Evolutionary conservation across 2,113 vertebrate genomes (phyloP).

Genomic region (Scatophagus argus): DNA sequence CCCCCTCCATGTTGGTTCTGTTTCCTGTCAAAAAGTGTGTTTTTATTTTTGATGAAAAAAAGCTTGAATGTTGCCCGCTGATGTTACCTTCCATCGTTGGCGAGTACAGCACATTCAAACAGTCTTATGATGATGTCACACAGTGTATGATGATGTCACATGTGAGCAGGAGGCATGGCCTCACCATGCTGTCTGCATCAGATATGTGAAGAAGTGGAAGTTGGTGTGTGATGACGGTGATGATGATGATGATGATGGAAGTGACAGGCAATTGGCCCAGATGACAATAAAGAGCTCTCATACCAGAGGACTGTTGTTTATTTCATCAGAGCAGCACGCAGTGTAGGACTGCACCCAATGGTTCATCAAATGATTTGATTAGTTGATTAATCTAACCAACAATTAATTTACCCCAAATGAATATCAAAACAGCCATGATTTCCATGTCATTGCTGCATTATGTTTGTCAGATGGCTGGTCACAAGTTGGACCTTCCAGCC

Average conservation of each 20-base stretch:
- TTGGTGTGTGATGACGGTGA: conserved; percentile 4
- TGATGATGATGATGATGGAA: conserved; percentile 43
- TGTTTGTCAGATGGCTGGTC: too few relatives aligned
- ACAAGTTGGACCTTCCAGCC: too few relatives aligned
- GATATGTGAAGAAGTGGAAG: neutral
- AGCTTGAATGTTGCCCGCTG: conserved; percentile 56
- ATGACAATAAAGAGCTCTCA: conserved; percentile 65
- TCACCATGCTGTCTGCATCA: conserved; percentile 4
- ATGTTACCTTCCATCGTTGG: conserved; percentile 13
- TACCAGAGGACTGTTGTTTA: neutral
- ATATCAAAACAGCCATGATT: too few relatives aligned
- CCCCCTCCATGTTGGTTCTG: conserved; percentile 31
- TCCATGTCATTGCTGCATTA: too few relatives aligned
- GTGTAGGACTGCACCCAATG: too few relatives aligned
- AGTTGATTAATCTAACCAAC: too few relatives aligned
- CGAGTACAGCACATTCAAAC: conserved; percentile 12
- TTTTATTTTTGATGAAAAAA: conserved; percentile 64
- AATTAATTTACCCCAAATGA: too few relatives aligned
- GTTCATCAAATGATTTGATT: too few relatives aligned
- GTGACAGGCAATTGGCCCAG: conserved; percentile 19
- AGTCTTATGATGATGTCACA: conserved; percentile 39
- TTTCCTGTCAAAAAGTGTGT: conserved; percentile 48
- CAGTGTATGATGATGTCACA: conserved; percentile 39
- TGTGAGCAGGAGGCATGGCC: conserved; percentile 34
- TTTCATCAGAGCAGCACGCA: neutral